Base-by-base conservation (phyloP, 2,797 vertebrate species). In the Neosilurus mollespiculum region DNA sequence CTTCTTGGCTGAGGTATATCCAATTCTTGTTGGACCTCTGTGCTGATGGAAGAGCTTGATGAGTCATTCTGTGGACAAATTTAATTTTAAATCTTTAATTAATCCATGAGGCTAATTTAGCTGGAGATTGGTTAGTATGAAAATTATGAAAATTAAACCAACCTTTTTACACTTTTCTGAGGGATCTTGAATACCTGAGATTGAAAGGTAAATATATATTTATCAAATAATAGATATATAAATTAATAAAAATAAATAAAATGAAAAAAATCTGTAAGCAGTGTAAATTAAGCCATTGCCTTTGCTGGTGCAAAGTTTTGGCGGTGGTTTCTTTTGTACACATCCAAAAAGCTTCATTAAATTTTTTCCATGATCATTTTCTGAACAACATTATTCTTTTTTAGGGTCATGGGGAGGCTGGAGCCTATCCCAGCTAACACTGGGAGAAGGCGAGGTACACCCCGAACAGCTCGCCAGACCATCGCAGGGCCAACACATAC, bases 1-100 rank as follows among this genome's bases (percentile, higher is more conserved):
- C 95, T 78, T 96, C 96, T 83, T 93, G 93, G 82, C 90, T 91
- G 71, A 96, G 90, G 87, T 95, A 96, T 86, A 94, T 93, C 95
- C 96, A 97, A 90, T 94, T 94, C 72, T 95, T 93, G 86, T 84
- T 93, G 61, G 90, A 30, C 53, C 0, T 0, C 22, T 69, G 83
- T 72, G 92, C 85, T 88, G 87, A 80, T 81, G 83, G 85, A 81
- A 56, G 69, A 7, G 34, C 75, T 69, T 83, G 78, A 2, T 71
- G 78, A 69, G 81, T 83, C 70, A 78, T 87, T 58, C 81, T 89
- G 43, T 82, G 86, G 20, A 69, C 75, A 85, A 82, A 83, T 87
- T 20, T 2, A 15, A 2, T 6, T 16, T 58, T 43, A 59, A 10
- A 37, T n/a, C 9, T 70, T 70, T 81, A 79, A 18, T 20, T 24